Evolutionary conservation across 2,888 invertebrate genomes (phyloP), one percentile per base, ranked within the genome.

Genomic region (Eulithis prunata): DNA sequence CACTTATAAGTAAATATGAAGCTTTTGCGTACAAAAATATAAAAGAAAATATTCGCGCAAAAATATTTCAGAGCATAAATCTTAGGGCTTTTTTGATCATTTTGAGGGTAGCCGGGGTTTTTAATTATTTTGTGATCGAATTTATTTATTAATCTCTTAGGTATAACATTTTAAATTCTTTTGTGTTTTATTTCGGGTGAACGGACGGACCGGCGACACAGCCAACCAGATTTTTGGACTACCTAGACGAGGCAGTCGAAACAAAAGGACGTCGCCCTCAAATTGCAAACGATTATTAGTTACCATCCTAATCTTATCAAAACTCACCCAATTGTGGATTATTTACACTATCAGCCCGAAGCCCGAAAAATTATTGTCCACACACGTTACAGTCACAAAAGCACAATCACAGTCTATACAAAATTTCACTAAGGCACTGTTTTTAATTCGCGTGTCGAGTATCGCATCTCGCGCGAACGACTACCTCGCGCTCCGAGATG

Each of bases 311-410:
- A 93, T 92, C 91, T 92, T 90, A 93, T 93, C 92, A 79, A 89
- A 85, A 88, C 93, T 93, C 85, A 93, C 93, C 93, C 90, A 92
- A 93, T 93, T 88, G 89, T 92, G 92, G 89, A 91, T 90, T 87
- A 88, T 89, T 89, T 14, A 84, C 87, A 88, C 85, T 91, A 92
- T 89, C 91, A 85, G 85, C 79, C 21, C 81, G 80, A 75, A 80
- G 81, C 82, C 82, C 84, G 79, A 86, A 82, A 78, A 76, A 77
- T 73, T 80, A 88, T 85, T 85, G 89, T 89, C 88, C 90, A 85
- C 82, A 79, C 78, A 81, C 76, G 74, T 82, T 81, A 81, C 84
- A 90, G 87, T 89, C 90, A 91, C 89, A 79, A 81, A 80, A 81
- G 76, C 79, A 86, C 85, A 81, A 87, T 81, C 91, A 91, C 90